These are phyloP conservation scores for Halichondria panicea DNA, from an alignment of 37 sponge, comb jelly and placozoan species.

Conservation along the genomic window DNA sequence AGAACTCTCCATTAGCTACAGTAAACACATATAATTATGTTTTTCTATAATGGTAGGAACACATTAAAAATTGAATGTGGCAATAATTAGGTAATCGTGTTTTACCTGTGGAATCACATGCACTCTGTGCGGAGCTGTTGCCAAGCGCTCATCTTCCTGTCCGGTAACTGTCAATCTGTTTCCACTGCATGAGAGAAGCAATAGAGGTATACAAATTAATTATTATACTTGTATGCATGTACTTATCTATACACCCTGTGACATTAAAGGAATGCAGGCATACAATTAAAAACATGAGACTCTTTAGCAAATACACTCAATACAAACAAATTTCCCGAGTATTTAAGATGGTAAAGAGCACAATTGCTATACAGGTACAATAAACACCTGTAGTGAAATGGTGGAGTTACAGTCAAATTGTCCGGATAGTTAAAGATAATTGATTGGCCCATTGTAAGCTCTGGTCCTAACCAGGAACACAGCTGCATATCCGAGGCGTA, in stretches of 20 bases:
- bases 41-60: too few relatives aligned
- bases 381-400: conserved; percentile 39
- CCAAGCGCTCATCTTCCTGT: conserved; percentile 17
- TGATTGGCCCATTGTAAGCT: conserved; percentile 18
- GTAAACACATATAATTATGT: too few relatives aligned
- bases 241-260: too few relatives aligned
- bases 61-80: too few relatives aligned
- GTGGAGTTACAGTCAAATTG: conserved; percentile 19
- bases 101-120: conserved; percentile 1
- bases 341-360: background rate
- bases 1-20: too few relatives aligned
- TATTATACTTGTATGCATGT: too few relatives aligned
- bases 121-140: conserved; percentile 50
- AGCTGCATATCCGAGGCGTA: conserved; percentile 78
- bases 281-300: conserved; percentile 1
- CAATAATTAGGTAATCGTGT: background rate
- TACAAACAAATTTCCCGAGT: background rate
- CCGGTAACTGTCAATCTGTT: background rate
- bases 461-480: conserved; percentile 60
- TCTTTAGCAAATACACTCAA: background rate
- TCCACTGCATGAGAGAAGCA: background rate
- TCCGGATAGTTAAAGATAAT: conserved; percentile 38
- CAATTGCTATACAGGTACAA: background rate
- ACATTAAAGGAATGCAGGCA: too few relatives aligned
- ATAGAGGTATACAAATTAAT: too few relatives aligned